These are phyloP conservation scores for Sweltsa coloradensis DNA, from an alignment of 1,140 invertebrate species.

Conservation along the genomic window DNA sequence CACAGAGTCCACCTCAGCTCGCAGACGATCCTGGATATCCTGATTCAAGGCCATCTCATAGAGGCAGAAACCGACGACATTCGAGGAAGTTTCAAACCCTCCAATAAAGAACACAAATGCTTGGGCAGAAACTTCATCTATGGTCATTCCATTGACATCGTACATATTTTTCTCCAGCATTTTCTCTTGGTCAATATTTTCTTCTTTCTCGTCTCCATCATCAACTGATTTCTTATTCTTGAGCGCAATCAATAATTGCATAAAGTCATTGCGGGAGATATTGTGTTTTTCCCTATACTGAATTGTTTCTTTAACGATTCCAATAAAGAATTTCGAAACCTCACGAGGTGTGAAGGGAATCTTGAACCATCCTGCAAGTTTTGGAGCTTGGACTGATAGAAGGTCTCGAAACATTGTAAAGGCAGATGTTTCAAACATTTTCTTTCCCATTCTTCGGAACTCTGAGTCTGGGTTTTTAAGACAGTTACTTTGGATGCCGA, in stretches of 20 bases:
- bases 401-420: conserved; percentile 18
- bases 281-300: conserved; percentile 33
- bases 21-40: conserved; percentile 19
- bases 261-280: conserved; percentile 37
- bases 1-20: conserved; percentile 13
- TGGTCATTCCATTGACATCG: too few species aligned
- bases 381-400: conserved; percentile 17
- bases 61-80: conserved; percentile 7
- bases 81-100: conserved; percentile 18
- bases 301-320: conserved; percentile 31
- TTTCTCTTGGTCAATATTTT: too few species aligned
- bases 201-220: too few species aligned
- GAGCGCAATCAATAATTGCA: conserved; percentile 39
- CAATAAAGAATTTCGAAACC: conserved; percentile 31
- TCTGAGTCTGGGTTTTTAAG: conserved; percentile 35
- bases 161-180: too few species aligned
- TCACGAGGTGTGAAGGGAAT: conserved; percentile 9
- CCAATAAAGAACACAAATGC: conserved; percentile 16
- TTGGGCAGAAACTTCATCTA: too few species aligned
- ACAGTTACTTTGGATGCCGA: conserved; percentile 40
- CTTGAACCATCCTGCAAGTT: background rate
- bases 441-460: conserved; percentile 32
- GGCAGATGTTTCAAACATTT: conserved; percentile 21
- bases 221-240: conserved; percentile 30
- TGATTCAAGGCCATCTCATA: conserved; percentile 16